Percentiles rank a stretch among this genome's conserved stretches.
Evolutionary conservation across 2,888 invertebrate species (phyloP).

Genomic region (Eupithecia subumbrata): DNA sequence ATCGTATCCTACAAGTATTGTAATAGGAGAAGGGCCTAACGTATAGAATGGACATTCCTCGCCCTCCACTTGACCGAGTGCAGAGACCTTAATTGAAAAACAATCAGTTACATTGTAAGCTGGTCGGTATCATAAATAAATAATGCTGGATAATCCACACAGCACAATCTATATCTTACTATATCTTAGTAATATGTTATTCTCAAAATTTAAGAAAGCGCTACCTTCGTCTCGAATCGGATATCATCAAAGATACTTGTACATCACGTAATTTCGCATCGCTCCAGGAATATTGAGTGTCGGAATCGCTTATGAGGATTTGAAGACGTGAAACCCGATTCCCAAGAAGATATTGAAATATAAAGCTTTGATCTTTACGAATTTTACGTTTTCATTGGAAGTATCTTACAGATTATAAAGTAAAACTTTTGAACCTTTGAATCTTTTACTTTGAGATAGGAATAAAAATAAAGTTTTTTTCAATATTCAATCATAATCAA

Average conservation of each 20-base stretch:
- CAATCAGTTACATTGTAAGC: no score
- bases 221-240: slow-evolving; percentile 25
- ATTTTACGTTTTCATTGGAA: slow-evolving; percentile 4
- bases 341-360: slow-evolving; percentile 2
- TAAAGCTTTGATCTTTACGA: slow-evolving; percentile 10
- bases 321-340: slow-evolving; percentile 17
- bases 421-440: background rate
- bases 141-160: no score
- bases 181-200: slow-evolving; percentile 15
- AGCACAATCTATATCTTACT: no score
- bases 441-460: no score
- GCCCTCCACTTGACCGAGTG: no score
- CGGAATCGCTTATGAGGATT: slow-evolving; percentile 24
- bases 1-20: no score
- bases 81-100: no score
- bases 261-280: slow-evolving; percentile 36
- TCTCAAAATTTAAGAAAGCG: slow-evolving; percentile 25
- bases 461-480: no score
- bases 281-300: slow-evolving; percentile 35
- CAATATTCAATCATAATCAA: no score
- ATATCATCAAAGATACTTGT: slow-evolving; percentile 34
- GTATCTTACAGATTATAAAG: background rate
- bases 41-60: no score
- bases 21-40: no score
- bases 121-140: no score